Percentiles rank a stretch among this genome's conserved stretches.
Conservation (phyloP, 2,797 vertebrate genomes). For the Synanceia verrucosa region DNA sequence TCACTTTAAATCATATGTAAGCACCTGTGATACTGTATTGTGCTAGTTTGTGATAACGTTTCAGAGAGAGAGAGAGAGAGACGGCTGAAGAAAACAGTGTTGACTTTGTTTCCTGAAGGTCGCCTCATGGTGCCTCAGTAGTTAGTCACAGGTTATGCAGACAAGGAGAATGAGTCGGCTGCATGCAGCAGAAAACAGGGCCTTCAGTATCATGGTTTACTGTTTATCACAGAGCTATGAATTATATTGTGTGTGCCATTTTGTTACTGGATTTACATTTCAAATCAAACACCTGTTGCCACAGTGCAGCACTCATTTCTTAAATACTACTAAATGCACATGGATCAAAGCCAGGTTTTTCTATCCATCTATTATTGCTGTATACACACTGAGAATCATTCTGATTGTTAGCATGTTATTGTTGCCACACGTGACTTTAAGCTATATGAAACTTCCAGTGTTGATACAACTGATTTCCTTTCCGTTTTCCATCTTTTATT, state of each 20-base stretch:
- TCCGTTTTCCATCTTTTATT: not conserved
- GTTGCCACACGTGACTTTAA: not conserved
- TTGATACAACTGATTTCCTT: not conserved
- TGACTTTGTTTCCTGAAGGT: conserved; percentile 61
- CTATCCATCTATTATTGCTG: not conserved
- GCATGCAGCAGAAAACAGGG: conserved; percentile 28
- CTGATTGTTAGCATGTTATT: not conserved
- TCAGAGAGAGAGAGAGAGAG: not conserved
- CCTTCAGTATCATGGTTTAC: not conserved
- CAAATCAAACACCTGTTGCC: not conserved
- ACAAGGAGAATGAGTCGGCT: conserved; percentile 14
- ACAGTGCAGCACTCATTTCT: not conserved
- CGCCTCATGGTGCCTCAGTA: conserved; percentile 17
- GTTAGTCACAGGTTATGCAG: conserved; percentile 46
- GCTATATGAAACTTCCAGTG: not conserved
- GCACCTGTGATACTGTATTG: too few species aligned
- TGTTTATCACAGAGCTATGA: conserved; percentile 3
- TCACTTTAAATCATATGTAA: too few species aligned
- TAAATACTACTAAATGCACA: not conserved
- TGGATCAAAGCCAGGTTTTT: not conserved
- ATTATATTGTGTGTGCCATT: conserved; percentile 9
- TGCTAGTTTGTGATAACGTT: not conserved
- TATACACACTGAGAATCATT: not conserved
- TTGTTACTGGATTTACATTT: too few species aligned
- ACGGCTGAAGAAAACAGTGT: conserved; percentile 20